Conservation (phyloP, 1,140 invertebrate genomes). For the Panagrolaimus sp. region DNA sequence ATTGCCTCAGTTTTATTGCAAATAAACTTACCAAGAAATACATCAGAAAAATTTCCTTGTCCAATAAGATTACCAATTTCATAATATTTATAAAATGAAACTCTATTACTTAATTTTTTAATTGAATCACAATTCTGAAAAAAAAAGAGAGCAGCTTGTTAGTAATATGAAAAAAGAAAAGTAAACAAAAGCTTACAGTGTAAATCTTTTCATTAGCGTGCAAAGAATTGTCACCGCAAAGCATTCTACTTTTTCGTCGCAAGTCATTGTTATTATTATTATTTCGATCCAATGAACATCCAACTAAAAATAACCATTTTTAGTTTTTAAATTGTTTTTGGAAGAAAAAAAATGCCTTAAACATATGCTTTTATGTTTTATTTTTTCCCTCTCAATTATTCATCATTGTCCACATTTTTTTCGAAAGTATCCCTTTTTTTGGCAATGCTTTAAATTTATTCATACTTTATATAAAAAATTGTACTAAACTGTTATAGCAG, state of each 20-base stretch:
- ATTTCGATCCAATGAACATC: slow-evolving; percentile 26
- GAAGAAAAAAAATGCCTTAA: too few species aligned
- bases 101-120: slow-evolving; percentile 23
- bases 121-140: slow-evolving; percentile 23
- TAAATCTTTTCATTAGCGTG: slow-evolving; percentile 27
- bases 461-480: too few species aligned
- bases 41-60: slow-evolving; percentile 42
- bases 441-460: too few species aligned
- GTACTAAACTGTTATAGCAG: too few species aligned
- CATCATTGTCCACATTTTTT: too few species aligned
- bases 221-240: slow-evolving; percentile 5
- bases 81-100: slow-evolving; percentile 35
- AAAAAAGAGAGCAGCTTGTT: slow-evolving; percentile 3
- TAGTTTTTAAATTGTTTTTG: too few species aligned
- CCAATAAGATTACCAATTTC: slow-evolving; percentile 37
- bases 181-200: slow-evolving; percentile 17
- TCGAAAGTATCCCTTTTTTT: too few species aligned
- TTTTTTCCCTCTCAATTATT: too few species aligned
- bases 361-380: too few species aligned
- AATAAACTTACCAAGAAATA: slow-evolving; percentile 35
- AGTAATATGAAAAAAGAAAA: too few species aligned
- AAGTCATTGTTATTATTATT: slow-evolving; percentile 13
- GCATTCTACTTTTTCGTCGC: slow-evolving; percentile 10
- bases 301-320: slow-evolving; percentile 16
- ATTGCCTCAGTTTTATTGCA: slow-evolving; percentile 37